Percentiles rank a stretch among this genome's conserved stretches.
Conservation (phyloP, 2,888 invertebrate genomes). For the Notodonta dromedarius region DNA sequence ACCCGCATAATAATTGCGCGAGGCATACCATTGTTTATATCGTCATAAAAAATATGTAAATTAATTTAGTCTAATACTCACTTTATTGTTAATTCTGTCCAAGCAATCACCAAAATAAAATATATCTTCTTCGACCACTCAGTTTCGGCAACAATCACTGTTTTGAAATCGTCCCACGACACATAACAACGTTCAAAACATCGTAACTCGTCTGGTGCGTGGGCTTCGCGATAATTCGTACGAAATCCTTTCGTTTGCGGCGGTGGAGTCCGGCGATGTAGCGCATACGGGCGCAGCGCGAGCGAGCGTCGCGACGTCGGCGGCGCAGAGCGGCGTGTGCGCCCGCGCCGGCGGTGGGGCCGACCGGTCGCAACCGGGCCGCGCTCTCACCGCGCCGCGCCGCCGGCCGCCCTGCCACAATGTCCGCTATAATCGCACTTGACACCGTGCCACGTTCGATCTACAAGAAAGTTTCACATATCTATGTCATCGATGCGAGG, state of each 20-base stretch:
- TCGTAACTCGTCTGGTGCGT: conserved; percentile 52
- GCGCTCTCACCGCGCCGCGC: conserved; percentile 73
- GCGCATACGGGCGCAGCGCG: conserved; percentile 69
- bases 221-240: conserved; percentile 53
- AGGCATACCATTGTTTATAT: conserved; percentile 32
- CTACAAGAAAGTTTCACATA: conserved; percentile 78
- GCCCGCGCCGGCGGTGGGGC: conserved; percentile 74
- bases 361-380: conserved; percentile 83
- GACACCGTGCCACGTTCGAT: conserved; percentile 77
- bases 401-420: conserved; percentile 63
- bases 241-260: conserved; percentile 50
- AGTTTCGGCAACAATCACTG: conserved; percentile 50
- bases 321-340: conserved; percentile 77
- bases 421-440: conserved; percentile 79
- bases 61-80: conserved; percentile 25
- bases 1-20: conserved; percentile 43
- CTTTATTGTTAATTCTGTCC: conserved; percentile 28
- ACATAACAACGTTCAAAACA: conserved; percentile 62
- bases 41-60: conserved; percentile 13
- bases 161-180: conserved; percentile 47
- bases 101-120: conserved; percentile 25
- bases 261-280: conserved; percentile 46
- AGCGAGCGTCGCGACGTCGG: conserved; percentile 80
- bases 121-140: conserved; percentile 37
- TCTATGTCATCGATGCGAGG: conserved; percentile 67